phyloP scores from a whole-genome alignment of 2,113 vertebrate species.

The Takifugu flavidus region DNA sequence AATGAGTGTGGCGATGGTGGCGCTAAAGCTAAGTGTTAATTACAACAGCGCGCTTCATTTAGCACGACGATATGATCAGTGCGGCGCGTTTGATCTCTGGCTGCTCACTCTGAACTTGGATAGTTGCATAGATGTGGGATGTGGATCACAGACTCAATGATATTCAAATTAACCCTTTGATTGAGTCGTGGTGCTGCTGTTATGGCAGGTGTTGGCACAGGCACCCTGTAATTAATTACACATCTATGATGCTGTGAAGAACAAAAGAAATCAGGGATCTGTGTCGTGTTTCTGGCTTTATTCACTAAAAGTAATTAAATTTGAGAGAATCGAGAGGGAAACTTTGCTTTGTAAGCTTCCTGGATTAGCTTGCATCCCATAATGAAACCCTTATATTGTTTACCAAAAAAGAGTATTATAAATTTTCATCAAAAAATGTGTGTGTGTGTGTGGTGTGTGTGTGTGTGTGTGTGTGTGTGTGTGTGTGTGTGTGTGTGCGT shows the following conservation, averaged over 20 bases:
- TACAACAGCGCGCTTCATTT: slow-evolving; percentile 58
- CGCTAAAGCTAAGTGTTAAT: slow-evolving; percentile 63
- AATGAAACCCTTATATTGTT: no score
- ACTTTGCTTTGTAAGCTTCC: no score
- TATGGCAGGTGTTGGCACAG: no score
- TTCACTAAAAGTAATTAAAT: neutral
- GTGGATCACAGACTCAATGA: neutral
- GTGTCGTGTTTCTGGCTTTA: neutral
- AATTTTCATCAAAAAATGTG: no score
- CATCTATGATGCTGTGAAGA: neutral
- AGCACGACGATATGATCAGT: slow-evolving; percentile 51
- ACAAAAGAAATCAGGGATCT: neutral
- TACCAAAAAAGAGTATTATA: no score
- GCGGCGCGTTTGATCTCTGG: slow-evolving; percentile 12
- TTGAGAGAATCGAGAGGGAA: no score
- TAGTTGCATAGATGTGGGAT: neutral
- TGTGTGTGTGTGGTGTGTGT: no score
- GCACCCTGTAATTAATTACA: neutral
- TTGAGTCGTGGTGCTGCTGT: no score
- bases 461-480: no score
- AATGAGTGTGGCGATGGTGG: slow-evolving; percentile 60
- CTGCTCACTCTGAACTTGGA: slow-evolving; percentile 36
- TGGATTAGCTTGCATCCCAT: no score
- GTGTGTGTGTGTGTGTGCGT: no score
- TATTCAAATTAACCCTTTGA: no score